These are phyloP conservation scores for Xanthia icteritia DNA, from an alignment of 2,888 invertebrate genomes.

Conservation along the genomic window DNA sequence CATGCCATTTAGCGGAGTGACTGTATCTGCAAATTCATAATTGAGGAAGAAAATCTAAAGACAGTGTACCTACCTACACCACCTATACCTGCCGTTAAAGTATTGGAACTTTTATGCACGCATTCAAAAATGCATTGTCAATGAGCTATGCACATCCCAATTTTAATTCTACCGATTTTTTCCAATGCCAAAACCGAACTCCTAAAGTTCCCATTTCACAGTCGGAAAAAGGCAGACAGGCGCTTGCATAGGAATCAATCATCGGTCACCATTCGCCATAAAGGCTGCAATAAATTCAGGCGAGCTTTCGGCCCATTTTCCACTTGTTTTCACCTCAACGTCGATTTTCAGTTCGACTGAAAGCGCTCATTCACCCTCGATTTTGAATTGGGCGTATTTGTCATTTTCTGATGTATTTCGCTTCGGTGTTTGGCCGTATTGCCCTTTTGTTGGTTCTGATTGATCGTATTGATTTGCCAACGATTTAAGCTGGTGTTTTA, in stretches of 20 bases:
- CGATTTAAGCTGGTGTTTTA: constrained; percentile 54
- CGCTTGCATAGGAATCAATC: constrained; percentile 78
- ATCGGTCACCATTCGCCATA: constrained; percentile 73
- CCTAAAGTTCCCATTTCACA: constrained; percentile 56
- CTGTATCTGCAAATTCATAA: background rate
- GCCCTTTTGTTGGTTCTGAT: constrained; percentile 66
- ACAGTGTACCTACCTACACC: background rate
- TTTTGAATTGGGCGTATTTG: constrained; percentile 73
- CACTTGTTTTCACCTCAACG: constrained; percentile 85
- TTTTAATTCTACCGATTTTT: constrained; percentile 30
- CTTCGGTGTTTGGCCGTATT: constrained; percentile 66
- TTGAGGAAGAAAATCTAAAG: background rate
- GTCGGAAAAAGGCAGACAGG: constrained; percentile 68
- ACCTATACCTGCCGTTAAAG: background rate
- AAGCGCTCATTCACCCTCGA: constrained; percentile 70
- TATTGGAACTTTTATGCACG: background rate
- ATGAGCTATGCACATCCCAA: constrained; percentile 9
- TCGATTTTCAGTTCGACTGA: constrained; percentile 66
- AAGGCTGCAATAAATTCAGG: constrained; percentile 81
- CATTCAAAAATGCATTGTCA: background rate
- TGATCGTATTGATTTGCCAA: constrained; percentile 63
- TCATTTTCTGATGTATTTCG: constrained; percentile 70
- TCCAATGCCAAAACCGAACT: constrained; percentile 11
- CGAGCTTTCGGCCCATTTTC: constrained; percentile 81
- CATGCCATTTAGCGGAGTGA: too few relatives aligned